Evolutionary conservation across 2,888 invertebrate genomes (phyloP).

Genomic region (Biston stratarius): DNA sequence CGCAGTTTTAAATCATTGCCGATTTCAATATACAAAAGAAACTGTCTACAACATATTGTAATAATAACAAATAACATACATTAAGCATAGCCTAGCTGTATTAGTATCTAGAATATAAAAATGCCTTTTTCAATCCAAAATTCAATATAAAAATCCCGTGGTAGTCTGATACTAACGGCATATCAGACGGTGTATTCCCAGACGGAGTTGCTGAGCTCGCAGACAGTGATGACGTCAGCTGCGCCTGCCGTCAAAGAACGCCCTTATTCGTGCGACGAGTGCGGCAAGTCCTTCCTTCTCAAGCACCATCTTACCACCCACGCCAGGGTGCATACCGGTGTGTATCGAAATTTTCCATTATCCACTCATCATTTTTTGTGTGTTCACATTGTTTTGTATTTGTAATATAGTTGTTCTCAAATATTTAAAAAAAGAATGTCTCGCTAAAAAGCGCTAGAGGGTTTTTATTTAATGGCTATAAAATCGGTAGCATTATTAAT

Average conservation of each 20-base stretch:
- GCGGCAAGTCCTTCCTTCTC: constrained; percentile 93
- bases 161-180: constrained; percentile 50
- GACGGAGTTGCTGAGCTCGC: constrained; percentile 71
- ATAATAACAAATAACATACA: too few relatives aligned
- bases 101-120: too few relatives aligned
- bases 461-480: constrained; percentile 10
- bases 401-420: too few relatives aligned
- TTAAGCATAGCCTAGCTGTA: too few relatives aligned
- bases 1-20: too few relatives aligned
- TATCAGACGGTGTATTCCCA: constrained; percentile 78
- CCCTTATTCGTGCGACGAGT: constrained; percentile 93
- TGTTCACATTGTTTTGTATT: too few relatives aligned
- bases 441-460: too few relatives aligned
- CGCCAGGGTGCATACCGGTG: constrained; percentile 92
- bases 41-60: too few relatives aligned
- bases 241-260: constrained; percentile 87
- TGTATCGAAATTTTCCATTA: constrained; percentile 30
- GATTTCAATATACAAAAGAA: too few relatives aligned
- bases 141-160: background rate
- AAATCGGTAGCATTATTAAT: constrained; percentile 19
- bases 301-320: constrained; percentile 95
- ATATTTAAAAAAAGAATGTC: too few relatives aligned
- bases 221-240: constrained; percentile 68
- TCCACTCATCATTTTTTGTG: too few relatives aligned
- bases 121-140: too few relatives aligned